Evolutionary conservation across 1,140 invertebrate species (phyloP).

Genomic region (Philopotamus ludificatus): DNA sequence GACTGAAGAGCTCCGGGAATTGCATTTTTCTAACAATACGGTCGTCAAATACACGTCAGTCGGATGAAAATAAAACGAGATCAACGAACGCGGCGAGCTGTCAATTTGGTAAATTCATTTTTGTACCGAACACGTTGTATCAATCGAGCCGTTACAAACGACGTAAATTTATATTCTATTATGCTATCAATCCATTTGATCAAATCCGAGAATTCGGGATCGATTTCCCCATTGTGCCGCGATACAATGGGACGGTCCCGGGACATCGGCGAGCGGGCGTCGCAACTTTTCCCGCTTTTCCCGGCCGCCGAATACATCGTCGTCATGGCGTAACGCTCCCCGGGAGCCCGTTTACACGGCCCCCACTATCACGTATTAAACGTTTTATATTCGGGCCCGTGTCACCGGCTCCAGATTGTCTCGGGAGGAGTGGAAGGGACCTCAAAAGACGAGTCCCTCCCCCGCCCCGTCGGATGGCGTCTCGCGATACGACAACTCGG

Average conservation of each 20-base stretch:
- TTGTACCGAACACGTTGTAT: too few species aligned
- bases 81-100: too few species aligned
- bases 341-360: constrained; percentile 5
- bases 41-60: too few species aligned
- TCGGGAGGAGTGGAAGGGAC: background rate
- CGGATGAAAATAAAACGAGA: too few species aligned
- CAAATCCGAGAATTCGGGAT: too few species aligned
- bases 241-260: background rate
- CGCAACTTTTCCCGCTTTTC: background rate
- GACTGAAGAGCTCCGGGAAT: too few species aligned
- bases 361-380: constrained; percentile 2
- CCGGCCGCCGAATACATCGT: too few species aligned
- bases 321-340: background rate
- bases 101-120: too few species aligned
- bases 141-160: too few species aligned
- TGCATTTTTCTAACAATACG: too few species aligned
- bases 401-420: background rate
- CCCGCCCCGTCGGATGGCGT: background rate
- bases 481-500: constrained; percentile 22
- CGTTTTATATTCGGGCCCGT: constrained; percentile 2
- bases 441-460: background rate
- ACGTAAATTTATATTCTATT: too few species aligned
- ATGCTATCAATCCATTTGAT: too few species aligned
- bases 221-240: background rate
- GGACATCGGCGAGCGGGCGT: background rate